Evolutionary conservation across 35 echinoderm and acorn worm genomes (phyloP), one percentile per base, ranked within the genome.

Genomic region (Ptychodera flava): DNA sequence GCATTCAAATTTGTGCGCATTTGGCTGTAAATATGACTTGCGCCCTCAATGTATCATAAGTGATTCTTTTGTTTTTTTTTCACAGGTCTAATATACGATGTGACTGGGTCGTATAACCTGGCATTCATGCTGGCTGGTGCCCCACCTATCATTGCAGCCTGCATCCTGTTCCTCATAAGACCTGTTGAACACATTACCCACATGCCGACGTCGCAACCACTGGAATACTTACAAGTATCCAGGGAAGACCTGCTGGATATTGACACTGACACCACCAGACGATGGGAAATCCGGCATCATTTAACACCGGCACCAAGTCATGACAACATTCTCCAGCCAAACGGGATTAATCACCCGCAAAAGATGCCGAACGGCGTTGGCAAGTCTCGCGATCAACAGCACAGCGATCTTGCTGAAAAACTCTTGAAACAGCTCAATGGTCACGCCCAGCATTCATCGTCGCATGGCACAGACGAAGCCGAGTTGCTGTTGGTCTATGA

Each of bases 71-170:
- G n/a, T n/a, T n/a, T n/a, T n/a, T n/a, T 36, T 88, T 32, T 83
- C 36, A 29, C 75, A 97, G 95, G 95, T 76, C 64, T 90, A 0
- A 92, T 97, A 37, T 97, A 92, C 36, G 90, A 92, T 36, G 37
- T 79, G 22, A 91, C 87, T 0, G 77, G 83, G 14, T 86, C 90
- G 30, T 97, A 97, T 76, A 88, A 88, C 16, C 15, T 93, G 15
- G 95, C 96, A 12, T 94, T 99, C 83, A 78, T 92, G 29, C 79
- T 89, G 0, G 86, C 96, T 1, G 96, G 96, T 6, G 64, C 90
- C 0, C 90, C 96, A 1, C 93, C 96, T 27, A 94, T 99, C 79
- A 87, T 99, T 35, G 93, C 82, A 0, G 92, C 93, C 0, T 94
- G 85, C 83, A 94, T 90, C 15, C 85, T 94, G n/a, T 94, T 94